These are phyloP conservation scores for Neosilurus mollespiculum DNA, from an alignment of 2,797 vertebrate species.

Conservation along the genomic window DNA sequence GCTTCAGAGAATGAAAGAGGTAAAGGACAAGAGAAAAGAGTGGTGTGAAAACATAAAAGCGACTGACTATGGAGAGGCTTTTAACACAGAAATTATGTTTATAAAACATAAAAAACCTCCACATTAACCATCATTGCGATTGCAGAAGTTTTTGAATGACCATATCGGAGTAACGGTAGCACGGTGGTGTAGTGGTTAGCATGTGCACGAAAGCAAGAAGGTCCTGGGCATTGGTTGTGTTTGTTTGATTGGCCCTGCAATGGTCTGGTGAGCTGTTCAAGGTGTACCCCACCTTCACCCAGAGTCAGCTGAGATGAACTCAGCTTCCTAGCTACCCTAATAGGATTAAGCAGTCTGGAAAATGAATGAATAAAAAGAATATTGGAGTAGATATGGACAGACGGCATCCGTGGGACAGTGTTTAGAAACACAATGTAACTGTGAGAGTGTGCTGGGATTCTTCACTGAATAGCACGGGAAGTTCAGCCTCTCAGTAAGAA, in stretches of 20 bases:
- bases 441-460: neutral
- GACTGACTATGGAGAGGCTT: neutral
- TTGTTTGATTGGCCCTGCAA: too few relatives aligned
- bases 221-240: too few relatives aligned
- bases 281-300: too few relatives aligned
- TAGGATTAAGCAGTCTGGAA: too few relatives aligned
- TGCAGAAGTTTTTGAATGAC: slow-evolving; percentile 60
- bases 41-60: slow-evolving; percentile 31
- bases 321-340: too few relatives aligned
- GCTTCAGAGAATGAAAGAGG: slow-evolving; percentile 21
- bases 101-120: neutral
- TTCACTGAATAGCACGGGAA: neutral
- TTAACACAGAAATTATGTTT: slow-evolving; percentile 4
- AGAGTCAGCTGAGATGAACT: too few relatives aligned
- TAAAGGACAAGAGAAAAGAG: slow-evolving; percentile 12
- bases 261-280: too few relatives aligned
- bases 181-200: too few relatives aligned
- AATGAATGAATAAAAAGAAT: neutral
- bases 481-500: slow-evolving; percentile 3
- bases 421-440: slow-evolving; percentile 6
- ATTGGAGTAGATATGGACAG: slow-evolving; percentile 25
- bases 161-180: too few relatives aligned
- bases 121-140: slow-evolving; percentile 27
- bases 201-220: too few relatives aligned
- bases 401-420: slow-evolving; percentile 38